Base-by-base conservation (phyloP, 2,113 vertebrate genomes). In the Psittacus erithacus region DNA sequence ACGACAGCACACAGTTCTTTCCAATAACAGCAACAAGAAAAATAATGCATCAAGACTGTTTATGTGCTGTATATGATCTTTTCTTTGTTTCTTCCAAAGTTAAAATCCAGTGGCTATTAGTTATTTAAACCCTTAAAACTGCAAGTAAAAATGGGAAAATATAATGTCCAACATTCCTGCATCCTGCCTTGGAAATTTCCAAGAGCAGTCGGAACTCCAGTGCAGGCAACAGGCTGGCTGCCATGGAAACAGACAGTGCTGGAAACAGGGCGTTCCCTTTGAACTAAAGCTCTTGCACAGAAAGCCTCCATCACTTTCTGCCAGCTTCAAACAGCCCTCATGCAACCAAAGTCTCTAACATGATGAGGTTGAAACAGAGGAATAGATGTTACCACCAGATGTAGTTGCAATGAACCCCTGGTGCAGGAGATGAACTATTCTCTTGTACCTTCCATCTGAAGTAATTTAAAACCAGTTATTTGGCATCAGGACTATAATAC, bases 171-270 rank as follows among this genome's bases (percentile, higher is more conserved):
- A 76, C 69, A 95, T 75, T 92, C 94, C 92, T 67, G 60, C 55
- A 43, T 59, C 63, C n/a, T 94, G 92, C 83, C 79, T 84, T 95
- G 97, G 97, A 97, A 98, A 97, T 97, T 97, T 97, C 97, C 97
- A 95, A 92, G 94, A 84, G 86, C 55, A 3, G 39, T 52, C 82
- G 69, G 70, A 97, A 97, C 90, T 96, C 90, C 70, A 46, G 88
- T 3, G 83, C 68, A 94, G 95, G 96, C 94, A 96, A 95, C 91
- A 85, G 82, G 95, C 95, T 85, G 95, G 97, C 97, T 97, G 86
- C 96, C 93, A 97, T 97, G 97, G 98, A 97, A 98, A 98, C 97
- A 96, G 95, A 76, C 83, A 86, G 92, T 71, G 96, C 97, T 97
- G 97, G 96, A 96, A 97, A 94, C 79, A 69, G 82, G 91, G 90